Percentiles rank a stretch among this genome's conserved stretches.
These are phyloP conservation scores for Punctoribates punctum DNA, from an alignment of 2,888 invertebrate genomes.

Conservation along the genomic window DNA sequence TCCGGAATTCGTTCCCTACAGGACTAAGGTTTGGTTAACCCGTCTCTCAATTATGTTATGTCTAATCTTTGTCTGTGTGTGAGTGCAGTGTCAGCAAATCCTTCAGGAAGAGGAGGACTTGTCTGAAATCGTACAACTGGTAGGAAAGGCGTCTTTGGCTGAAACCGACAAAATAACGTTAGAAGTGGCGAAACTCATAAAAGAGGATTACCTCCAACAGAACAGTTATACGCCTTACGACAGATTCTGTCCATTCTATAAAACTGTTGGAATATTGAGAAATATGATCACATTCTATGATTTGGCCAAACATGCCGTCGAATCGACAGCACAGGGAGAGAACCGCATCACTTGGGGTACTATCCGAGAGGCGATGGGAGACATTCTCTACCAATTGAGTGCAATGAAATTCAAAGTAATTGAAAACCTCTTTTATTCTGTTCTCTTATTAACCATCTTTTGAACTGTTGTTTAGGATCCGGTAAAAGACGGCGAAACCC, in stretches of 20 bases:
- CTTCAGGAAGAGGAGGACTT: conserved; percentile 98
- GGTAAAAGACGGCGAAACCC: conserved; percentile 93
- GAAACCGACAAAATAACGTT: conserved; percentile 99
- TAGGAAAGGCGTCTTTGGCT: conserved; percentile 97
- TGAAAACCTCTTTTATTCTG: not conserved
- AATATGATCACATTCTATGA: conserved; percentile 99
- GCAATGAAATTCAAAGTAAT: conserved; percentile 98
- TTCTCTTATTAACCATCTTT: conserved; percentile 4
- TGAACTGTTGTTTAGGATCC: conserved; percentile 69
- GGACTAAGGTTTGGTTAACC: conserved; percentile 72
- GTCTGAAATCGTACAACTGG: conserved; percentile 98
- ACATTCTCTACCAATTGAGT: conserved; percentile 91
- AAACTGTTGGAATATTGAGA: conserved; percentile 96
- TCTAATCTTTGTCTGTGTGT: conserved; percentile 41
- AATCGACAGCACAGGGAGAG: conserved; percentile 96
- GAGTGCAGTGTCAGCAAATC: conserved; percentile 71
- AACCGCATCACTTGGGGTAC: conserved; percentile 98
- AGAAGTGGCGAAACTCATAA: conserved; percentile 95
- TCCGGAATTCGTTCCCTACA: conserved; percentile 90
- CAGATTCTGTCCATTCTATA: conserved; percentile 99
- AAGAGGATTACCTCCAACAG: conserved; percentile 99
- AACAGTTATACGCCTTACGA: conserved; percentile 95
- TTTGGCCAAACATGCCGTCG: conserved; percentile 94
- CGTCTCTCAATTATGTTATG: not conserved
- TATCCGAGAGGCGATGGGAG: conserved; percentile 94